Evolutionary conservation across 2,888 invertebrate species (phyloP).

Genomic region (Andrena haemorrhoa): DNA sequence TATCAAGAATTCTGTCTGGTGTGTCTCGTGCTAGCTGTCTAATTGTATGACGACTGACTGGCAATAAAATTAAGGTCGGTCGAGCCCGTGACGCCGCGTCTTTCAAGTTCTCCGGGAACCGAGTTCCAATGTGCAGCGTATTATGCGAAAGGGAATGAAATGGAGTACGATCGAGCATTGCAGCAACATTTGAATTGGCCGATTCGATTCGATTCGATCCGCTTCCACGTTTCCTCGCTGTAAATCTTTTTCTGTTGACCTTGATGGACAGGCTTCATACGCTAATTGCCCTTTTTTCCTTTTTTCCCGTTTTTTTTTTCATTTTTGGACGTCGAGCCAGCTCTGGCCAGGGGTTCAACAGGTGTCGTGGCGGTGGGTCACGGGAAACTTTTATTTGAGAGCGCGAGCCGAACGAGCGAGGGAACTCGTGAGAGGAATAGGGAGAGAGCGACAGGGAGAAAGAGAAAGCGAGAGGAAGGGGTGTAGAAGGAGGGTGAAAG

Average conservation of each 20-base stretch:
- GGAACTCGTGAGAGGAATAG: slow-evolving; percentile 64
- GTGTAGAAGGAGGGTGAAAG: slow-evolving; percentile 49
- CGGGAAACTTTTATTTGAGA: slow-evolving; percentile 84
- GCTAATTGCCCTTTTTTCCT: slow-evolving; percentile 80
- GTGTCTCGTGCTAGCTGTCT: no score
- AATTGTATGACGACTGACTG: no score
- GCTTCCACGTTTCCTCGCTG: slow-evolving; percentile 57
- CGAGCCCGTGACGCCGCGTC: no score
- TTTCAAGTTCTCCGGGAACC: no score
- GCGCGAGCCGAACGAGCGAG: slow-evolving; percentile 68
- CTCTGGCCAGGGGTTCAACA: slow-evolving; percentile 82
- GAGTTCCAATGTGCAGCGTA: no score
- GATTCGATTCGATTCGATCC: slow-evolving; percentile 16
- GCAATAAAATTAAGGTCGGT: no score
- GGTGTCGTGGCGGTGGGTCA: slow-evolving; percentile 82
- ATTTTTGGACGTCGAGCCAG: slow-evolving; percentile 68
- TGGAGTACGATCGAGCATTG: no score
- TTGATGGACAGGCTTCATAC: slow-evolving; percentile 82
- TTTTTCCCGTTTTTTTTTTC: slow-evolving; percentile 31
- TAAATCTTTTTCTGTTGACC: slow-evolving; percentile 77
- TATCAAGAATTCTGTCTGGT: no score
- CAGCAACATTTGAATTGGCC: not conserved
- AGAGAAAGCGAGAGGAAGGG: slow-evolving; percentile 55
- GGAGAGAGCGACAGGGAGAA: slow-evolving; percentile 57
- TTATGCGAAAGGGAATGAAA: no score